Base-by-base conservation (phyloP, 2,113 vertebrate species). In the Xenopus borealis region DNA sequence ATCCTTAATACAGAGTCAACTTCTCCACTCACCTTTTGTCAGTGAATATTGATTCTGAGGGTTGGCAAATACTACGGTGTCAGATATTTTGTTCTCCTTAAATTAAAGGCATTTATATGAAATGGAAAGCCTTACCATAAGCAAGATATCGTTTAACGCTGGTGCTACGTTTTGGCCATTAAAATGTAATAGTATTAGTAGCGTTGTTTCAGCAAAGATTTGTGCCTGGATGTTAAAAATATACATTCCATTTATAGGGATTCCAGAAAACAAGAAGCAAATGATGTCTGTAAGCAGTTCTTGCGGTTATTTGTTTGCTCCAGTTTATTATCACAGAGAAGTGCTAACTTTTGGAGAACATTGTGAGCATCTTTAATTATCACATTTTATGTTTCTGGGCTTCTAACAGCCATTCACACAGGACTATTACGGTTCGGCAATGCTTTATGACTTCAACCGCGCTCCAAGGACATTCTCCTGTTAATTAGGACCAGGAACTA, bases 401-500 rank as follows among this genome's bases (percentile, higher is more conserved):
- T 63, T 23, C n/a, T 7, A 16, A 20, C 14, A 19, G 13, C 23
- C 33, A 23, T 17, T 17, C 18, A 50, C 47, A 27, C 53, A 67
- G 19, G 55, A 27, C 46, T 14, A 69, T 69, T 55, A 70, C 61
- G 17, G 66, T 47, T 64, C 59, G 44, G 66, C 52, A 19, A 70
- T 77, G 66, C 67, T 77, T 77, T 77, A 70, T 77, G 74, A 77
- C 67, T 70, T 77, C 66, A 77, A 57, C 27, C 7, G 17, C 46
- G 40, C 59, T 64, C 64, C 77, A 63, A 79, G 71, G 78, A 79
- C 71, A 57, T 40, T 63, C 65, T 72, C 57, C 62, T 57, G 52
- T 74, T 80, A 80, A 78, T 77, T 77, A 75, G 75, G 63, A 13
- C 65, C 57, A 65, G 71, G 75, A 73, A 70, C 69, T 77, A 77